These are phyloP conservation scores for Miltochrista miniata DNA, from an alignment of 2,888 invertebrate species.

Conservation along the genomic window DNA sequence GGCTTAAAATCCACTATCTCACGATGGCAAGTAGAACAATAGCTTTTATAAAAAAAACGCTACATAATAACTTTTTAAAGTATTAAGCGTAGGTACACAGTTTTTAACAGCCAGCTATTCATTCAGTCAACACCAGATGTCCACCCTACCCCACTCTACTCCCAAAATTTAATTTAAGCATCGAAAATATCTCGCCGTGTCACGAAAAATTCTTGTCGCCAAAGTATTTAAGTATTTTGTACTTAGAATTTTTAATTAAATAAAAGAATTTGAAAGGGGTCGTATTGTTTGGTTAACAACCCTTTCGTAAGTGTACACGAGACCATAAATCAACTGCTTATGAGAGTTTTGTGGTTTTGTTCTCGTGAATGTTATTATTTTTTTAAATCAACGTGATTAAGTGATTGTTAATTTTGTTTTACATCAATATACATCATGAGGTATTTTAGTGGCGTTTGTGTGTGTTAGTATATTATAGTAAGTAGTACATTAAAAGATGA, in stretches of 20 bases:
- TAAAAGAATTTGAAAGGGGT: slow-evolving; percentile 42
- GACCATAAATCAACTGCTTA: slow-evolving; percentile 47
- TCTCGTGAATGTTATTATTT: too few species aligned
- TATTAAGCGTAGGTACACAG: background rate
- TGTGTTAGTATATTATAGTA: too few species aligned
- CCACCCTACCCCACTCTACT: background rate
- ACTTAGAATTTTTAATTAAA: slow-evolving; percentile 52
- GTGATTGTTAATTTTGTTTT: too few species aligned
- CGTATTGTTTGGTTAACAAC: slow-evolving; percentile 27
- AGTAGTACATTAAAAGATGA: too few species aligned
- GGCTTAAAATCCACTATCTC: too few species aligned
- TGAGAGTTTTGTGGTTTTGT: slow-evolving; percentile 25
- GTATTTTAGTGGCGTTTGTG: too few species aligned
- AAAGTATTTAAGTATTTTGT: slow-evolving; percentile 31
- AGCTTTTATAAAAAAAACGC: too few species aligned
- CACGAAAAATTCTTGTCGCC: slow-evolving; percentile 17
- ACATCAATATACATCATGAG: too few species aligned
- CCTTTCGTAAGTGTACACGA: slow-evolving; percentile 14
- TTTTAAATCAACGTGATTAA: too few species aligned
- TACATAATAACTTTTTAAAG: too few species aligned
- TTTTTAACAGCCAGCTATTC: background rate
- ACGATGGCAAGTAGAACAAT: too few species aligned
- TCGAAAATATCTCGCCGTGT: slow-evolving; percentile 19
- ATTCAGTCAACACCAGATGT: background rate
- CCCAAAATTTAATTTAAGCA: slow-evolving; percentile 10